Base-by-base conservation (phyloP, 1,140 invertebrate genomes). In the Drosophila funebris region DNA sequence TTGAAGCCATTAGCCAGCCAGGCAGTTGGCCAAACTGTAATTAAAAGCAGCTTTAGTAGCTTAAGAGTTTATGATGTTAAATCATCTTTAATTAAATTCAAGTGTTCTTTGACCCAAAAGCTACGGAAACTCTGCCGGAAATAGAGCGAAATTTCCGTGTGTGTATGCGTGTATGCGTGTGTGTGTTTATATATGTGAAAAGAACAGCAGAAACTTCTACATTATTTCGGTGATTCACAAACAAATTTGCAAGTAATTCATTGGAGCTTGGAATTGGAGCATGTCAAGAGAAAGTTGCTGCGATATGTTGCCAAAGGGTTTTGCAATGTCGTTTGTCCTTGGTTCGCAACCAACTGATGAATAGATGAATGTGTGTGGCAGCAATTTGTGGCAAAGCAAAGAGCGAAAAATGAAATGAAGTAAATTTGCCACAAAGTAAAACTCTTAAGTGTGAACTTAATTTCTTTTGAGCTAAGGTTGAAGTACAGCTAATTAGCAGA, bases 71-170 rank as follows among this genome's bases (percentile, higher is more conserved):
- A 64, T 50, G 72, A 68, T 24, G 60, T 70, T 62, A 78, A 75
- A 48, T 82, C 62, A 67, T 53, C 66, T 82, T 87, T 85, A 85
- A 85, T 85, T 85, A 85, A 87, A 82, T 68, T 85, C 78, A 85
- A 88, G 74, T 78, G 62, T 61, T 67, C 39, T 44, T 33, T 58
- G 57, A 74, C 62, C 63, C 72, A 79, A 80, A 69, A 27, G 22
- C 20, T 44, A 44, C 24, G 43, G 43, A n/a, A 44, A 41, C 37
- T 6, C 14, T 14, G 7, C 11, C 14, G 37, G 37, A 41, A 41
- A 44, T 9, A 3, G 8, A 22, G 18, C 4, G 0, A 22, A 4
- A 0, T 22, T n/a, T 39, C 20, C 9, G 2, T 33, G 14, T 36
- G 9, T 18, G 29, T 16, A n/a, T n/a, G n/a, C n/a, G 48, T 52